Evolutionary conservation across 2,797 vertebrate species (phyloP).

Genomic region (Gymnoscopelus microlampas): DNA sequence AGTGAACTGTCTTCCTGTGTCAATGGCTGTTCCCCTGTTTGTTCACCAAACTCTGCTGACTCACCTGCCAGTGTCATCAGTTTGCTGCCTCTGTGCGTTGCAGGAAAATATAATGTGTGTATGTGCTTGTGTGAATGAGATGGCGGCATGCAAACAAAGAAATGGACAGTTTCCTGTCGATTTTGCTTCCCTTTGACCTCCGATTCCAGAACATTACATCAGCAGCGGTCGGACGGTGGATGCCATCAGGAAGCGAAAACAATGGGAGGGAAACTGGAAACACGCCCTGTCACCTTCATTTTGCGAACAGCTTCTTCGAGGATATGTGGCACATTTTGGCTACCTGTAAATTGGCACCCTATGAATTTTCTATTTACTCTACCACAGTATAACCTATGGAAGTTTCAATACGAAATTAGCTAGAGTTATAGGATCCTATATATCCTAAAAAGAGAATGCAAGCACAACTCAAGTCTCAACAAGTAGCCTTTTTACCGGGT

Average conservation of each 20-base stretch:
- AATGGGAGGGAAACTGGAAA: conserved; percentile 77
- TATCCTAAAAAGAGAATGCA: too few relatives aligned
- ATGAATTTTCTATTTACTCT: not conserved
- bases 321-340: not conserved
- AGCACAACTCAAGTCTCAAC: too few relatives aligned
- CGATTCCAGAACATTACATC: conserved; percentile 68
- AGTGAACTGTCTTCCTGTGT: conserved; percentile 59
- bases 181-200: conserved; percentile 68
- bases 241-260: conserved; percentile 76
- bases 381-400: too few relatives aligned
- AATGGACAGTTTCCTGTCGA: conserved; percentile 50
- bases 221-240: conserved; percentile 51
- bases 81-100: conserved; percentile 41
- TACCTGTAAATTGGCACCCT: not conserved
- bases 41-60: conserved; percentile 73
- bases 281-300: conserved; percentile 39
- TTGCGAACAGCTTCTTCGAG: not conserved
- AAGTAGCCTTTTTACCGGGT: too few relatives aligned
- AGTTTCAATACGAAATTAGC: too few relatives aligned
- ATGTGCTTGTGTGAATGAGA: conserved; percentile 34
- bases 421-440: too few relatives aligned
- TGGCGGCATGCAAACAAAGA: conserved; percentile 49
- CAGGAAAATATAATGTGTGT: conserved; percentile 44
- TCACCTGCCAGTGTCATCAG: conserved; percentile 61
- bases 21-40: conserved; percentile 55